Evolutionary conservation across 2,797 vertebrate species (phyloP).

Genomic region (Poeciliopsis turneri): DNA sequence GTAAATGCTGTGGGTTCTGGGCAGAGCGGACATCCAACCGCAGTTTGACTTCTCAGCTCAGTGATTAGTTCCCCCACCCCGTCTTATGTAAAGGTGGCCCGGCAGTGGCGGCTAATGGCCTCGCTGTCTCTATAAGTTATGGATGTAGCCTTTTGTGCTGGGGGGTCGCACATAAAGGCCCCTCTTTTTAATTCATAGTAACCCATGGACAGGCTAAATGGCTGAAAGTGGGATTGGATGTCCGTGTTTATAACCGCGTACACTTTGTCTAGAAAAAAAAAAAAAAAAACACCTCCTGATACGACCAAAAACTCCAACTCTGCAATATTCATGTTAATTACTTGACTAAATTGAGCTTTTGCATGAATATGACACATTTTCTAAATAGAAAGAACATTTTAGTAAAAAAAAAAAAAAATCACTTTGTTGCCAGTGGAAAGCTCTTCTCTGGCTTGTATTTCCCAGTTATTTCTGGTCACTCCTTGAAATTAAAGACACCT

Average conservation of each 20-base stretch:
- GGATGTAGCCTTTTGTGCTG: slow-evolving; percentile 83
- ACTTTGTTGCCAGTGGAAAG: slow-evolving; percentile 39
- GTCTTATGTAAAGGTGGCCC: slow-evolving; percentile 84
- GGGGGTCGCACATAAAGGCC: slow-evolving; percentile 84
- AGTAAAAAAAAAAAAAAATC: slow-evolving; percentile 41
- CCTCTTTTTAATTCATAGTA: slow-evolving; percentile 84
- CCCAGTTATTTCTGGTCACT: slow-evolving; percentile 53
- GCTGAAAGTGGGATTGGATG: slow-evolving; percentile 81
- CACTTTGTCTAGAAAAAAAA: slow-evolving; percentile 51
- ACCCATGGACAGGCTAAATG: slow-evolving; percentile 84
- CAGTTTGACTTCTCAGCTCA: slow-evolving; percentile 68
- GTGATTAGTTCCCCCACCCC: slow-evolving; percentile 78
- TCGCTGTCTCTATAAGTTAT: slow-evolving; percentile 83
- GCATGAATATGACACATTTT: slow-evolving; percentile 21
- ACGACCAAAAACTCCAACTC: slow-evolving; percentile 56
- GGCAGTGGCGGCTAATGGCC: slow-evolving; percentile 77
- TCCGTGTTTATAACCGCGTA: slow-evolving; percentile 63
- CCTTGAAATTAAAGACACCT: slow-evolving; percentile 59
- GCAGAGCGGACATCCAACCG: slow-evolving; percentile 32
- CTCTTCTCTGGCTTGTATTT: slow-evolving; percentile 58
- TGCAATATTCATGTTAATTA: slow-evolving; percentile 67
- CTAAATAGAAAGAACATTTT: slow-evolving; percentile 16
- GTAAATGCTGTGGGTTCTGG: slow-evolving; percentile 28
- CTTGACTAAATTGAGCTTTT: slow-evolving; percentile 24
- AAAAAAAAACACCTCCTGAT: slow-evolving; percentile 60